Evolutionary conservation across 1,140 invertebrate species (phyloP), one percentile per base, ranked within the genome.

Genomic region (Helicoverpa zea): DNA sequence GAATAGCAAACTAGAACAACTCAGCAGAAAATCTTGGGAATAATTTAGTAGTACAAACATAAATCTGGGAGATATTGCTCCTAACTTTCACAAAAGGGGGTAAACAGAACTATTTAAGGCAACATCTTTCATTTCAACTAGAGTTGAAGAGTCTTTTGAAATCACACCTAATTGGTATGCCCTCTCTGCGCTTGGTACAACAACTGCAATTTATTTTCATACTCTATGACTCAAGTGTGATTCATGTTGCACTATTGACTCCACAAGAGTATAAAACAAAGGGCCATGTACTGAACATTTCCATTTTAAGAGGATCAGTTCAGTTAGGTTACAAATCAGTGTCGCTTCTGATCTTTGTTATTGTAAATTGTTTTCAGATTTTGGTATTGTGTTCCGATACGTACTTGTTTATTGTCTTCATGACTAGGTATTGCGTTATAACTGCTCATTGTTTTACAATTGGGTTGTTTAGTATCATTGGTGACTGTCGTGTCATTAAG

Each of bases 191-290:
- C 59, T 23, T 23, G 35, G 51, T 66, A 14, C 43, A 58, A 43
- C 35, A 54, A 73, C 61, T 59, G 52, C 83, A 79, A 83, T 84
- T 86, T 86, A 84, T 83, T 81, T 75, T 80, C 35, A 47, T 77
- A 70, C 75, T 77, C 66, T 56, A 68, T 83, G 78, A 83, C 18
- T 80, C 80, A 70, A 78, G 81, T 79, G 58, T 82, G 83, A 83
- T 80, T 86, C 83, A 86, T 80, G 35, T 66, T 83, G 72, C 76
- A 70, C 81, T 76, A 82, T 83, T 83, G 81, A 83, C 77, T 81
- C 72, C 59, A 73, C 59, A 49, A 81, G 51, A 54, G 66, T 70
- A 23, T 64, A 81, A 82, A 74, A 80, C 80, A 83, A 83, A 85
- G 83, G 77, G 64, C 73, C n/a, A 58, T 73, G 54, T 58, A 58